Evolutionary conservation across 64 coral and sea anemone species (phyloP).

Genomic region (Stylophora pistillata): DNA sequence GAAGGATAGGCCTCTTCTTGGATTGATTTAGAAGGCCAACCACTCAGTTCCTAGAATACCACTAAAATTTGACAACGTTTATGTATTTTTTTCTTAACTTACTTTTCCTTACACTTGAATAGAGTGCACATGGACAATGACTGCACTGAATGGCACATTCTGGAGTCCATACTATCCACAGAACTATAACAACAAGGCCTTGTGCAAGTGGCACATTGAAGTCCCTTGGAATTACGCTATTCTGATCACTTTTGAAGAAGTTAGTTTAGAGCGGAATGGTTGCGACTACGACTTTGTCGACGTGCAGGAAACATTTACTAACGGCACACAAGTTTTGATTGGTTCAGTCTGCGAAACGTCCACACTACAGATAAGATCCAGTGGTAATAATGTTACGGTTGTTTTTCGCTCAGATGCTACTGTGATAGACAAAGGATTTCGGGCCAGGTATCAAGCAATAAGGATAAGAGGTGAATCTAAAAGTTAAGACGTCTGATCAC

Average conservation of each 20-base stretch:
- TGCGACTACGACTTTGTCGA: slow-evolving; percentile 58
- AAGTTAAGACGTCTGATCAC: too few relatives aligned
- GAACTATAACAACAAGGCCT: slow-evolving; percentile 37
- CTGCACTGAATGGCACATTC: slow-evolving; percentile 16
- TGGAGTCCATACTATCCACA: slow-evolving; percentile 43
- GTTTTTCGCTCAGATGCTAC: slow-evolving; percentile 50
- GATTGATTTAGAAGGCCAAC: too few relatives aligned
- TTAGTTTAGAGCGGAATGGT: slow-evolving; percentile 9
- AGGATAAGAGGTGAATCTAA: background rate
- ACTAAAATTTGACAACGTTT: too few relatives aligned
- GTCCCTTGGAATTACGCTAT: slow-evolving; percentile 28
- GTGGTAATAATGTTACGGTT: slow-evolving; percentile 41
- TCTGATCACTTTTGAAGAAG: slow-evolving; percentile 44
- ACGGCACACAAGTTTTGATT: slow-evolving; percentile 34
- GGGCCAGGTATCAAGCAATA: slow-evolving; percentile 44
- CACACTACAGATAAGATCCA: slow-evolving; percentile 30
- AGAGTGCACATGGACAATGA: slow-evolving; percentile 36
- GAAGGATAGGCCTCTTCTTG: too few relatives aligned
- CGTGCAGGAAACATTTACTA: slow-evolving; percentile 12
- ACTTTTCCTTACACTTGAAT: background rate
- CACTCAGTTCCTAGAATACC: too few relatives aligned
- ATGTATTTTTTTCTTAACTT: too few relatives aligned
- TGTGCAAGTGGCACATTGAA: slow-evolving; percentile 50
- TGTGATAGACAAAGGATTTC: slow-evolving; percentile 28
- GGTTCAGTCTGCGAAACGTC: background rate